Base-by-base conservation (phyloP, 2,888 invertebrate species). In the Aspidapion aeneum region DNA sequence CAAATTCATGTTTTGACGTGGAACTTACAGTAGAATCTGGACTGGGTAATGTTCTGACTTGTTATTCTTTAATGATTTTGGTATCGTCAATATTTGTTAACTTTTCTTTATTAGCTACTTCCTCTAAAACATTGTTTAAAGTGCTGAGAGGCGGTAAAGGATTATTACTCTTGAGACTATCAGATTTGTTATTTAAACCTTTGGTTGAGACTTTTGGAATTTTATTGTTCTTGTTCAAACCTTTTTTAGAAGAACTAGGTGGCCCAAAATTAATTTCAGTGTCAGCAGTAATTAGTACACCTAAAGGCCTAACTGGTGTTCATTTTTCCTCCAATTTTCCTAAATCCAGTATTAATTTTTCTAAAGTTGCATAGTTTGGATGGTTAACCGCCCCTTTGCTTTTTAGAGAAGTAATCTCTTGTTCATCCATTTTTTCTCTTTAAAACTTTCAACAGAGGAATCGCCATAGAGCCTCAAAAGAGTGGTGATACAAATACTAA, bases 401-500 rank as follows among this genome's bases (percentile, higher is more conserved):
- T 77, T 92, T 92, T n/a, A 96, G 81, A 48, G 93, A 85, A 0
- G 96, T 96, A 62, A 96, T 95, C 82, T 95, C 93, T 77, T 95
- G 94, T 73, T 96, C 95, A 73, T 95, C 91, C 70, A 91, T 85
- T 80, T 96, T 81, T 93, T 94, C 79, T 96, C 95, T 75, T 94
- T 94, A 75, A 94, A 91, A 65, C 91, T 92, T 79, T 94, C 94
- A 18, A 94, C 91, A 2, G 94, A 94, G 50, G 91, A 88, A 72
- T 93, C 94, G 59, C 96, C 97, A 79, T 98, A 98, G 35, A 98
- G 84, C 0, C 97, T 87, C 9, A 98, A 82, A 55, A 98, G 84
- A 0, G 98, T 97, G 82, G n/a, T n/a, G n/a, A n/a, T n/a, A n/a
- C n/a, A n/a, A n/a, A n/a, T n/a, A n/a, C n/a, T n/a, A n/a, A n/a